These are phyloP conservation scores for Bostrychus sinensis DNA, from an alignment of 2,113 vertebrate genomes.

Conservation along the genomic window DNA sequence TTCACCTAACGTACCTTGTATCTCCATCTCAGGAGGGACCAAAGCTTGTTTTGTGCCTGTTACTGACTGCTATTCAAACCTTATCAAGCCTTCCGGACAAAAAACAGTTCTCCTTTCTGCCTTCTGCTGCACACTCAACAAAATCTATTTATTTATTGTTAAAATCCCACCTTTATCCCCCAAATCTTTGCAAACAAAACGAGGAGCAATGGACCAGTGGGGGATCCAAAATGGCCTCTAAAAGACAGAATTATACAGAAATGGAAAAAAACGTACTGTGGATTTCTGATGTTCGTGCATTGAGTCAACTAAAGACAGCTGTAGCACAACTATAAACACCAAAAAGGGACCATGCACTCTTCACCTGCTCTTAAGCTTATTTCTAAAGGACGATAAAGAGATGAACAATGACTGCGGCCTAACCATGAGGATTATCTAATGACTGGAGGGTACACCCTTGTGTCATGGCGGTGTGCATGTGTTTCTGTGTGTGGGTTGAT, in stretches of 20 bases:
- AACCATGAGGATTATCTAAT: constrained; percentile 42
- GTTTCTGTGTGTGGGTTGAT: constrained; percentile 58
- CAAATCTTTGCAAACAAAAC: constrained; percentile 27
- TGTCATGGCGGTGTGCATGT: constrained; percentile 50
- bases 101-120: constrained; percentile 15
- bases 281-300: too few relatives aligned
- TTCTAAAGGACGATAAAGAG: constrained; percentile 65
- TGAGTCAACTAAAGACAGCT: constrained; percentile 40
- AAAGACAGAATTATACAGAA: constrained; percentile 7
- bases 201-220: constrained; percentile 17
- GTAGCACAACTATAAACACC: constrained; percentile 15
- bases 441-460: constrained; percentile 56
- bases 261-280: neutral
- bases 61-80: constrained; percentile 43
- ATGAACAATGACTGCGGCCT: constrained; percentile 45
- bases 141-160: constrained; percentile 68
- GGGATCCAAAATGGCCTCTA: constrained; percentile 12
- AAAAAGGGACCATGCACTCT: constrained; percentile 68
- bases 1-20: constrained; percentile 51
- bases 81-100: constrained; percentile 31
- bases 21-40: constrained; percentile 70
- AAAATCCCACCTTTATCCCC: constrained; percentile 26
- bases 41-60: constrained; percentile 74
- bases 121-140: constrained; percentile 26
- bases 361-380: constrained; percentile 58